Evolutionary conservation across 2,888 invertebrate species (phyloP), one percentile per base, ranked within the genome.

Genomic region (Tortrix viridana): DNA sequence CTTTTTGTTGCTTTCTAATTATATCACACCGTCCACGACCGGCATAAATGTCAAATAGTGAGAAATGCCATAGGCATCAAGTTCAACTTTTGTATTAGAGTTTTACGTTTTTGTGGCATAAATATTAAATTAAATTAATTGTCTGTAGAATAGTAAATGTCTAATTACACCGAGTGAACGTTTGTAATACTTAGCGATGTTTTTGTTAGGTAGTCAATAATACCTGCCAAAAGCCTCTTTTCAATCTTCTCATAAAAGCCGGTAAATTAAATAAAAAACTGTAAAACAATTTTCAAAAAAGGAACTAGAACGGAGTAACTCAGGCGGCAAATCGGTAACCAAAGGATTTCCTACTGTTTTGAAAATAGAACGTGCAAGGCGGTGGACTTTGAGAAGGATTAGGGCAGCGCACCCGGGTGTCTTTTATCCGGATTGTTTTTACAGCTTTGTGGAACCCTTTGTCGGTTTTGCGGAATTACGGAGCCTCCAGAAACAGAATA

Each of bases 311-410:
- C 74, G 77, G 73, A 84, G 77, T 81, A 82, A 86, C 80, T 86
- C 85, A 84, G 77, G 88, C 91, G 89, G 88, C 85, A 92, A 90
- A 92, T 90, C 82, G 85, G 77, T 87, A 88, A 84, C 86, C 84
- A 88, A 91, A 86, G 88, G 86, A 88, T 89, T 85, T 88, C 86
- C 86, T 87, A 83, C 90, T 92, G 90, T 92, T 92, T 91, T 90
- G 85, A 78, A 89, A 92, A 91, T 89, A 89, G 71, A 78, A 75
- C 76, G 75, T 75, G 77, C 74, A 72, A 70, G 69, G 80, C 85
- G 89, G 88, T 78, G 70, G 74, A 77, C 86, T 87, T 88, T 89
- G 85, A 81, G 82, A 75, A 79, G 89, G 91, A 89, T 91, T 91
- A 88, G 74, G 76, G 83, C 83, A 77, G 78, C 81, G 71, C 77